phyloP scores from a whole-genome alignment of 2,888 invertebrate genomes.

The Dusona sp. region DNA sequence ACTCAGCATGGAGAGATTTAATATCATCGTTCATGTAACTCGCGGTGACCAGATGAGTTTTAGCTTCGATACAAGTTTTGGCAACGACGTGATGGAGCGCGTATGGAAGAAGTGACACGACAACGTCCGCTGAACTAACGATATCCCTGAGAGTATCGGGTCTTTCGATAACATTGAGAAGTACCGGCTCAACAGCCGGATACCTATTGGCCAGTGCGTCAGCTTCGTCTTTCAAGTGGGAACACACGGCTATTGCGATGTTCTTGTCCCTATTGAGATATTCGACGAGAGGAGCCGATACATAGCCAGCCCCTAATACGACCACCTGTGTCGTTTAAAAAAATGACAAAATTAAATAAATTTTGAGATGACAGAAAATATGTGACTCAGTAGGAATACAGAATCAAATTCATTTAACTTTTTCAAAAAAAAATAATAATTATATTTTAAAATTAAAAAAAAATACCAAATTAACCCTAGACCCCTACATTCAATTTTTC shows the following conservation, averaged over 20 bases:
- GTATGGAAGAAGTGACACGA: constrained; percentile 96
- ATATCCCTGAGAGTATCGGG: constrained; percentile 90
- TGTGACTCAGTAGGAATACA: too few relatives aligned
- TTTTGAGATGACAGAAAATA: background rate
- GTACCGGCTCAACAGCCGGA: constrained; percentile 91
- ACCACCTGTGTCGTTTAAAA: constrained; percentile 87
- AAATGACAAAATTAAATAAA: background rate
- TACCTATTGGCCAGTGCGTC: constrained; percentile 92
- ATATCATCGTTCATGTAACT: constrained; percentile 96
- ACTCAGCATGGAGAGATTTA: constrained; percentile 91
- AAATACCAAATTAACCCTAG: too few relatives aligned
- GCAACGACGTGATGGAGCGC: constrained; percentile 95
- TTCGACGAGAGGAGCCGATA: constrained; percentile 97
- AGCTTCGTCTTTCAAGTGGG: constrained; percentile 94
- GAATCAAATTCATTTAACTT: background rate
- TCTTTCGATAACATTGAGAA: constrained; percentile 93
- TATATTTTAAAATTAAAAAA: too few relatives aligned
- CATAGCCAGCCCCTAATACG: constrained; percentile 97
- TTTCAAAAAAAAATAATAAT: too few relatives aligned
- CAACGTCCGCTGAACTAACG: constrained; percentile 91
- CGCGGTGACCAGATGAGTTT: constrained; percentile 97
- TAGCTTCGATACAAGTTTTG: constrained; percentile 93
- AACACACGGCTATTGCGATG: constrained; percentile 93
- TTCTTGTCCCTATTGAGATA: constrained; percentile 94
- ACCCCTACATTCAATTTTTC: too few relatives aligned